Evolutionary conservation across 2,888 invertebrate species (phyloP), one percentile per base, ranked within the genome.

Genomic region (Lagria hirta): DNA sequence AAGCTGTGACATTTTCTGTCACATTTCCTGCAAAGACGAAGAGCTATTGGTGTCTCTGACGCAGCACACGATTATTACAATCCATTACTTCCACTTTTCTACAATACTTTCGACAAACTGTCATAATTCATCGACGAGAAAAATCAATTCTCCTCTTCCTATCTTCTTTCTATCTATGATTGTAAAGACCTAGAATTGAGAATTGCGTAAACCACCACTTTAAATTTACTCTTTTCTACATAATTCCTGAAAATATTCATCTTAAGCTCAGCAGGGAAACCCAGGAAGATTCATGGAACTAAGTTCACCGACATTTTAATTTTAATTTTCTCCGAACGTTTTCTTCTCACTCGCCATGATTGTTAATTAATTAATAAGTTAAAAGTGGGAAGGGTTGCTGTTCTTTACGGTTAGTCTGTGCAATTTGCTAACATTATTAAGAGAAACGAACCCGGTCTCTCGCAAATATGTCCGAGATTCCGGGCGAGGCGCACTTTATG

Each of bases 301-400:
- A 65, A 62, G 65, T 63, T 60, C 55, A 60, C 55, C 50, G 59
- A 62, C 63, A 66, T 67, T 68, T 68, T 68, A 68, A 69, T 69
- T 69, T 68, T 68, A 65, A 66, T 68, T 65, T 64, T 65, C 56
- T 45, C 59, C 52, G 58, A 60, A 55, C 60, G 52, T 58, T 61
- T 61, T 63, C 67, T 64, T 64, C 65, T 65, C 62, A 61, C 64
- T 66, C 65, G 64, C 66, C 65, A 69, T 69, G 69, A 70, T 70
- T 70, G 69, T 70, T 71, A 70, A 71, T 71, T 71, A 71, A 71
- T 71, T 71, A 70, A 70, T 70, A 71, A 71, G 69, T 71, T 66
- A 66, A 66, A 64, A 68, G 68, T 66, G 60, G 43, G 65, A 65
- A 63, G 64, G 65, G 64, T 65, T 63, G 64, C 62, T 58, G 66